Conservation (phyloP, 2,113 vertebrate genomes). For the Silurus asotus region DNA sequence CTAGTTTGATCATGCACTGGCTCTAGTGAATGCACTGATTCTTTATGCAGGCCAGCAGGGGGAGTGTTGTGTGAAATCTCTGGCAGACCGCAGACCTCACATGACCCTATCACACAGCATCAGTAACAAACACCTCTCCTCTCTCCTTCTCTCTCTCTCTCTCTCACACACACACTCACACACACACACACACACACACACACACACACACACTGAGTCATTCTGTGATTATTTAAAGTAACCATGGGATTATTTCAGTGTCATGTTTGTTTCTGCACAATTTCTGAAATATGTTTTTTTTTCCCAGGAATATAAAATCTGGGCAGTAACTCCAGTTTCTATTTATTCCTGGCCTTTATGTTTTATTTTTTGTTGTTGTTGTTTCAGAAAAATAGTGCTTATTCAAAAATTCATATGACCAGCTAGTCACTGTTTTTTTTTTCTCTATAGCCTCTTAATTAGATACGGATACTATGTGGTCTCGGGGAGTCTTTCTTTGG, state of each 20-base stretch:
- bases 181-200: conserved; percentile 24
- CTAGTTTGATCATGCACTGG: not conserved
- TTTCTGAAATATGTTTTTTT: not conserved
- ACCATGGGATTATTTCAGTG: conserved; percentile 19
- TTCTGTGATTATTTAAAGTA: conserved; percentile 31
- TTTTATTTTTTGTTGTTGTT: not conserved
- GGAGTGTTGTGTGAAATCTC: conserved; percentile 40
- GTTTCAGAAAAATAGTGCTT: not conserved
- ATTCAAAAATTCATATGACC: not conserved
- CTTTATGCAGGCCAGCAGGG: conserved; percentile 48
- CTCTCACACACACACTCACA: not conserved
- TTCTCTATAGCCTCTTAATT: not conserved
- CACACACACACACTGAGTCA: conserved; percentile 31
- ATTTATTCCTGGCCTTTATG: not conserved
- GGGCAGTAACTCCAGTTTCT: not conserved
- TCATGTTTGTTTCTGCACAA: not conserved
- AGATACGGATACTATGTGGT: no score
- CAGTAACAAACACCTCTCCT: conserved; percentile 7
- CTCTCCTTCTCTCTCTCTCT: not conserved
- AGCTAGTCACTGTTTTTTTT: not conserved
- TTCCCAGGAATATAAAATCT: not conserved
- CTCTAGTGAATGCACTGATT: not conserved
- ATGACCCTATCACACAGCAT: conserved; percentile 48
- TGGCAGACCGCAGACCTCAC: conserved; percentile 23
- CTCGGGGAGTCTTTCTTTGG: not conserved